Conservation (phyloP, 2,888 invertebrate genomes). For the Eilema sororculum region DNA sequence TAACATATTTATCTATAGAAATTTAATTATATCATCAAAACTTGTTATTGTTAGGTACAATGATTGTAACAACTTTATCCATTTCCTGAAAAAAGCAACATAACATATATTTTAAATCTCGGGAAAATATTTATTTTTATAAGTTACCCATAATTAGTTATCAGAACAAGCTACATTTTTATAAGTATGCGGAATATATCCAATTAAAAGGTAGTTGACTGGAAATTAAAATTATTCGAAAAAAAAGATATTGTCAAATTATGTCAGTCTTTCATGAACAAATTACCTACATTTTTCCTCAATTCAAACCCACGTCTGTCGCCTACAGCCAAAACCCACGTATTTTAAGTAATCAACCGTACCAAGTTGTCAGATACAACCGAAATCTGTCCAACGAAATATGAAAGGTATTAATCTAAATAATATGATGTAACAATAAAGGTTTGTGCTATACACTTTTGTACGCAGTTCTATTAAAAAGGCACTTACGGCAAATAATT, state of each 20-base stretch:
- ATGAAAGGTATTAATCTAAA: slow-evolving; percentile 9
- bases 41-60: too few relatives aligned
- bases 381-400: slow-evolving; percentile 42
- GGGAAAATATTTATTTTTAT: background rate
- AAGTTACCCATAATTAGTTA: background rate
- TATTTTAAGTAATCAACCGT: slow-evolving; percentile 62
- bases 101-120: too few relatives aligned
- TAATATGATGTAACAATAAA: slow-evolving; percentile 6
- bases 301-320: slow-evolving; percentile 49
- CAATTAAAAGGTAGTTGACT: background rate
- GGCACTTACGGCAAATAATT: background rate
- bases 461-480: background rate
- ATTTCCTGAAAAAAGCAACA: background rate
- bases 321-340: slow-evolving; percentile 57
- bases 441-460: background rate
- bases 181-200: background rate
- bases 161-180: background rate
- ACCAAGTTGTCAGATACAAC: slow-evolving; percentile 56
- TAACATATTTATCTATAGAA: too few relatives aligned
- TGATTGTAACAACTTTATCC: background rate
- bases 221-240: background rate
- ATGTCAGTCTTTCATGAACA: slow-evolving; percentile 42
- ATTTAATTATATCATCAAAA: too few relatives aligned
- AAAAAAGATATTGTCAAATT: slow-evolving; percentile 29
- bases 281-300: slow-evolving; percentile 31